These are phyloP conservation scores for Latheticus oryzae DNA, from an alignment of 2,888 invertebrate genomes.

Conservation along the genomic window DNA sequence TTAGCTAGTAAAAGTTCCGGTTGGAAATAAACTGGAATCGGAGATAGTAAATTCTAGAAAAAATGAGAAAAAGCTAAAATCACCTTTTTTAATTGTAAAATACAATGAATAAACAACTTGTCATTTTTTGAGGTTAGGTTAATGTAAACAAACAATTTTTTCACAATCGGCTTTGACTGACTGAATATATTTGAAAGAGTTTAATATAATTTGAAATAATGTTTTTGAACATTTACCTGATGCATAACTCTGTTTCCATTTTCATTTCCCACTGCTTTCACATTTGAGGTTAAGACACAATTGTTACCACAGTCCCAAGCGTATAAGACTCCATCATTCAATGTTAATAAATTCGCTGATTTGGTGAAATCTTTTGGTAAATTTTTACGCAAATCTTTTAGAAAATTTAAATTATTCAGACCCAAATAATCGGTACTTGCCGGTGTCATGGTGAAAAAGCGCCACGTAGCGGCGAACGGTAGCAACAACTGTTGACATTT, in stretches of 20 bases:
- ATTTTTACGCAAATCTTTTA: slow-evolving; percentile 70
- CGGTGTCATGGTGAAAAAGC: too few relatives aligned
- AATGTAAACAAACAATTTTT: too few relatives aligned
- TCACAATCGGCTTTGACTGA: too few relatives aligned
- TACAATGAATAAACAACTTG: too few relatives aligned
- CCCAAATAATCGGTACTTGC: slow-evolving; percentile 71
- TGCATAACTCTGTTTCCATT: slow-evolving; percentile 68
- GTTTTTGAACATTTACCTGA: too few relatives aligned
- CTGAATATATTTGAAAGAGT: too few relatives aligned
- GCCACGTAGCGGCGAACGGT: too few relatives aligned
- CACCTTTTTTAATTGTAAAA: too few relatives aligned
- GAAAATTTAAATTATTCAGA: slow-evolving; percentile 72
- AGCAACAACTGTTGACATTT: too few relatives aligned
- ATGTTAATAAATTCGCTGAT: slow-evolving; percentile 73
- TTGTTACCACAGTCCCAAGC: slow-evolving; percentile 75
- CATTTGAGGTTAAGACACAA: slow-evolving; percentile 73
- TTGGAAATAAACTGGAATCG: slow-evolving; percentile 75
- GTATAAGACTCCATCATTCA: too few relatives aligned
- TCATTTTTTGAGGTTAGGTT: too few relatives aligned
- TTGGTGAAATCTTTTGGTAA: slow-evolving; percentile 70
- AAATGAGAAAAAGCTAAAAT: slow-evolving; percentile 23
- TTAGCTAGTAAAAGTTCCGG: slow-evolving; percentile 77
- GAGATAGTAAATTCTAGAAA: slow-evolving; percentile 77
- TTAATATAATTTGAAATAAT: too few relatives aligned
- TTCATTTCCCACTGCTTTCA: slow-evolving; percentile 65